Evolutionary conservation across 2,113 vertebrate species (phyloP), one percentile per base, ranked within the genome.

Genomic region (Tinamus guttatus): DNA sequence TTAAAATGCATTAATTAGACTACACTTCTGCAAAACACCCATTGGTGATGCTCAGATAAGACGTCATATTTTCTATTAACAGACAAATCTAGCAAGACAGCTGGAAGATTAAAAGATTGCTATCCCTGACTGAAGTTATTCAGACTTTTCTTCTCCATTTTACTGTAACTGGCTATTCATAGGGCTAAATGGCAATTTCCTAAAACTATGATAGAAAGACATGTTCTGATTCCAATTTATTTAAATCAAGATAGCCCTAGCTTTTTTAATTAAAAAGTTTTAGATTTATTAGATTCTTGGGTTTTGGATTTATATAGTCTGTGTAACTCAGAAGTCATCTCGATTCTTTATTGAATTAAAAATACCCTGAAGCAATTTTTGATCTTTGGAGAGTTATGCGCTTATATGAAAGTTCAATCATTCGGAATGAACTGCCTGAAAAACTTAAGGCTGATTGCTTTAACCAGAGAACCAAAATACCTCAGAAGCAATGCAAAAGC

Each of bases 201-300:
- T 69, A 60, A 90, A 90, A 93, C 78, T 65, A 75, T 22, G 83
- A 84, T 52, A 81, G 82, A 43, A 91, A 83, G 87, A 65, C 74
- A 85, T 43, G 78, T 43, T 76, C 84, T 91, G 81, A 78, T 19
- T 80, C 32, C 0, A 6, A 73, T 75, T 89, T 51, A 78, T 87
- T 96, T 95, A 88, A 96, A 93, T 49, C 0, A 0, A 92, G 52
- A 24, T 75, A 93, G 68, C 51, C 76, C 63, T 49, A 73, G 45
- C 11, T 49, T 93, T 93, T 96, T 92, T 93, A 96, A 96, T 96
- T 96, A 86, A 97, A 96, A 97, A 96, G 83, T 91, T 94, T 92
- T 38, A 92, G 80, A 95, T 90, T 92, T 90, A 92, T 95, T 92
- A 67, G 73, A 75, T 90, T 96, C 76, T 59, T 45, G 38, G 92